Evolutionary conservation across 2,888 invertebrate species (phyloP), one percentile per base, ranked within the genome.

Genomic region (Tiliacea citrago): DNA sequence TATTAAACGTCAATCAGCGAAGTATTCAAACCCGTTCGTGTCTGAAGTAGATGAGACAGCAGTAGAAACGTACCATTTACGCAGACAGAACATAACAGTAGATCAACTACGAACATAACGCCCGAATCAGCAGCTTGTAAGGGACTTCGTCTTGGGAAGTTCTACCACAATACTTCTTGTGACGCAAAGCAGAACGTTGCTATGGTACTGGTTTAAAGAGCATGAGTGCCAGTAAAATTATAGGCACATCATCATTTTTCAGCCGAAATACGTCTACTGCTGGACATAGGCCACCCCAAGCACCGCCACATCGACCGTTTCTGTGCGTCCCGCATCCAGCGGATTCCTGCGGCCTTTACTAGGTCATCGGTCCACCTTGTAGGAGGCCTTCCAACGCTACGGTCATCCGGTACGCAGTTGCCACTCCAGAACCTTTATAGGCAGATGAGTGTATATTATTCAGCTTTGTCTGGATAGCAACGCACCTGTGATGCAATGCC

Each of bases 1-100:
- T 75, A 85, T 72, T 74, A 68, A 77, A 72, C 77, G 77, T 82
- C 81, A 77, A 85, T 82, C 77, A 77, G 53, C n/a, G 39, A 84
- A 81, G 82, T 69, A 82, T 85, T 82, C 69, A 71, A 29, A 84
- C 61, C 57, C 35, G 65, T 76, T 77, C 71, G 71, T 70, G 77
- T 75, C 51, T 72, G 70, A 70, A 70, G 72, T 77, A 70, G 65
- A 79, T 74, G 62, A 75, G 57, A 69, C 69, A 77, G 68, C 60
- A 49, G 55, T 74, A 73, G 80, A 76, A 80, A 70, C 65, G 51
- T 55, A 53, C 57, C 12, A 58, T 47, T 51, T 63, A 21, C 49
- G 75, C 35, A 81, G 61, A 24, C 10, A 18, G 4, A 24, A 13
- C 9, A 10, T 13, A 81, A 45, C 81, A 81, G 81, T 45, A 45